Evolutionary conservation across 1,140 invertebrate species (phyloP), one percentile per base, ranked within the genome.

Genomic region (Drusus annulatus): DNA sequence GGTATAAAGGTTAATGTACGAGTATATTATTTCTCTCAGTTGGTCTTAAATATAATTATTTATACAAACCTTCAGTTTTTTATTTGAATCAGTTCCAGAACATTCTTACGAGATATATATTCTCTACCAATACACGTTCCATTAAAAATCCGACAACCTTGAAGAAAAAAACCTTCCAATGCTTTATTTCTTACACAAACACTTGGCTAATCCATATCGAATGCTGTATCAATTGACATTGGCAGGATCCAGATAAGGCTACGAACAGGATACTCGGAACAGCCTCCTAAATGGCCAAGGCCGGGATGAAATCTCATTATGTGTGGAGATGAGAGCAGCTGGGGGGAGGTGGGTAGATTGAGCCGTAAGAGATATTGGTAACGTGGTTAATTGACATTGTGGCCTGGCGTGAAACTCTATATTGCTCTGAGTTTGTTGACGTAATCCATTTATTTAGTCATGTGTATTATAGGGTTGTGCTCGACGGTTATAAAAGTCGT

Each of bases 361-460:
- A 7, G 62, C 62, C 62, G 1, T 65, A 28, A 65, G 62, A 65
- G 62, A 65, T 65, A 65, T 50, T 45, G 65, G 31, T 69, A 45
- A 45, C 65, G 28, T 69, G 28, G 65, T 50, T 69, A 69, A 69
- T 69, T 69, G 65, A 69, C 28, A 69, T 36, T 45, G 65, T 69
- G 45, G 65, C 65, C 65, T 50, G 65, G n/a, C 36, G 21, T 23
- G 65, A 69, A 69, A 69, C 36, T 69, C 65, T 45, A 69, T 69
- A 45, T 31, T 21, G 21, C 28, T 65, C 62, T 6, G 28, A 65
- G 62, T 25, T 17, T 50, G 65, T 69, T 69, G 65, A 69, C 17
- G 36, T 45, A 69, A 69, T 50, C 65, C 21, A 69, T 69, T 69
- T 69, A 69, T 50, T 50, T 23, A 25, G 62, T 31, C 21, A 63